These are phyloP conservation scores for Salarias fasciatus DNA, from an alignment of 2,797 vertebrate species.

Conservation along the genomic window DNA sequence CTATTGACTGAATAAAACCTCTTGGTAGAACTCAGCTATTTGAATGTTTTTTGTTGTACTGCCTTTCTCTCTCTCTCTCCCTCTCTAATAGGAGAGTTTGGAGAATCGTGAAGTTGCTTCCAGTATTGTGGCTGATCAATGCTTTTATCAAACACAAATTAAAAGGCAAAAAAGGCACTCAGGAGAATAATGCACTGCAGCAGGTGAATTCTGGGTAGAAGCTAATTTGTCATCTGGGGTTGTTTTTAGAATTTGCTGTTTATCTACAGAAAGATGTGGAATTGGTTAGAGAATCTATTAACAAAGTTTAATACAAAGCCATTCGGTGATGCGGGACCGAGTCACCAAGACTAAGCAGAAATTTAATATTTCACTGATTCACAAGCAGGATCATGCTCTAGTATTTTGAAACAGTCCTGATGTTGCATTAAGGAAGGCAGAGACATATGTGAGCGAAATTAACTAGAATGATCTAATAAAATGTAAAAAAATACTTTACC, in stretches of 20 bases:
- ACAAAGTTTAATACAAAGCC: too few species aligned
- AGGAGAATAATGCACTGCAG: conserved; percentile 46
- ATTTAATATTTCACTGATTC: too few species aligned
- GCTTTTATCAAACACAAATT: conserved; percentile 67
- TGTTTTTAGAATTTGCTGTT: conserved; percentile 12
- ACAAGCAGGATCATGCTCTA: too few species aligned
- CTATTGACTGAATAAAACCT: conserved; percentile 77
- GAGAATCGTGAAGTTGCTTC: conserved; percentile 68
- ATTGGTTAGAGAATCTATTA: conserved; percentile 2
- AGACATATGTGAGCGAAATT: too few species aligned
- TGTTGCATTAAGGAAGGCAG: too few species aligned
- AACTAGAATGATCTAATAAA: too few species aligned
- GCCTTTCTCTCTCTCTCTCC: conserved; percentile 30
- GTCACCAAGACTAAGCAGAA: too few species aligned
- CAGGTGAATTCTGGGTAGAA: conserved; percentile 23
- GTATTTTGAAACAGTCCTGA: too few species aligned
- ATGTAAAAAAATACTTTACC: too few species aligned
- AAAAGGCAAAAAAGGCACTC: conserved; percentile 55
- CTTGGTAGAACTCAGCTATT: conserved; percentile 51
- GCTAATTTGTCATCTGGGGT: conserved; percentile 33
- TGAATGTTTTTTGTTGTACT: conserved; percentile 13
- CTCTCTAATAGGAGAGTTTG: conserved; percentile 57
- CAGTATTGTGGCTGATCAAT: conserved; percentile 56
- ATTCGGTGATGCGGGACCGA: too few species aligned
- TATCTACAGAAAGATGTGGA: conserved; percentile 11